Percentiles rank a stretch among this genome's conserved stretches.
These are phyloP conservation scores for Acropternis orthonyx DNA, from an alignment of 2,797 vertebrate species.

Conservation along the genomic window DNA sequence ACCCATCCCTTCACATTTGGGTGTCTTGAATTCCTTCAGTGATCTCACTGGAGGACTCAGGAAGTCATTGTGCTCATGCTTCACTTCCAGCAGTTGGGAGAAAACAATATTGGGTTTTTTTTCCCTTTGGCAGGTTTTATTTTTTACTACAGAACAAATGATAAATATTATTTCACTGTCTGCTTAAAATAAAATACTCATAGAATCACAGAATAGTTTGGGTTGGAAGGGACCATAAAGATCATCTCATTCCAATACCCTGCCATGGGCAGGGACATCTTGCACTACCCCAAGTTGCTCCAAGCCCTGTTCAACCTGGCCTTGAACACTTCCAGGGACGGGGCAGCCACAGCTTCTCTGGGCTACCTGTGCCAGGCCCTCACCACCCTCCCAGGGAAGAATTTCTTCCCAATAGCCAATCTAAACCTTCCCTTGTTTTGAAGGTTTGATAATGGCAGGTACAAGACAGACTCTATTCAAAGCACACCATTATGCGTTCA, in stretches of 20 bases:
- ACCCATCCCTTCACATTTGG: not conserved
- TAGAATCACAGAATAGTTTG: not conserved
- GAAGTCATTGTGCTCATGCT: not conserved
- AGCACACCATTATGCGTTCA: not conserved
- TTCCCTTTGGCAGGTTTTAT: not conserved
- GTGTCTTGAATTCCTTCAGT: not conserved
- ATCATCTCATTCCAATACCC: fast-evolving
- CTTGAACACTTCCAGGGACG: not conserved
- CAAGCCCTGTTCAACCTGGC: fast-evolving
- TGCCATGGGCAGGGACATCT: fast-evolving
- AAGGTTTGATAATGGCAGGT: not conserved
- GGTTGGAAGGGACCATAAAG: not conserved
- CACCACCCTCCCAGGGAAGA: not conserved
- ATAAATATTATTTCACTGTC: not conserved
- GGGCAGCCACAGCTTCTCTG: not conserved
- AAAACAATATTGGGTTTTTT: not conserved
- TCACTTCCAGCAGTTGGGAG: not conserved
- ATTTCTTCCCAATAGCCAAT: fast-evolving
- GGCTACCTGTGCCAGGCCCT: fast-evolving
- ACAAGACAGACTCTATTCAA: not conserved
- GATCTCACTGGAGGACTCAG: not conserved
- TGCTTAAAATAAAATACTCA: not conserved
- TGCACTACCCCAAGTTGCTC: not conserved
- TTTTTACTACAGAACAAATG: not conserved
- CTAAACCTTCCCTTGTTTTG: not conserved